Conservation (phyloP, 2,113 vertebrate species). For the Romanogobio albipinnatus region DNA sequence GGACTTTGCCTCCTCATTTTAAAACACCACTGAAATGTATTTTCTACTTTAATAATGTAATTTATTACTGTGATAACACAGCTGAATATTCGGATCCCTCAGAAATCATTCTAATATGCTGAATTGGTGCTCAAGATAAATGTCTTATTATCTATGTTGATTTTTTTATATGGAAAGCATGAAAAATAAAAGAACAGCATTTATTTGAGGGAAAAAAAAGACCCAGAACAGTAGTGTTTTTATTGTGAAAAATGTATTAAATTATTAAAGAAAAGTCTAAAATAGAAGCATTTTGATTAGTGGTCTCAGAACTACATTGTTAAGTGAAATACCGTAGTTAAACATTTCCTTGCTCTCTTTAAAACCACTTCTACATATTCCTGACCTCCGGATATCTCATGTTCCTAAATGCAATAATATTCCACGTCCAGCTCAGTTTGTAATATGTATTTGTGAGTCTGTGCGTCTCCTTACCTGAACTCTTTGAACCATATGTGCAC, state of each 20-base stretch:
- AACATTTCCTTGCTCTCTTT: neutral
- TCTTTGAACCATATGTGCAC: neutral
- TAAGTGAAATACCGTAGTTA: neutral
- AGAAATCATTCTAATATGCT: too few relatives aligned
- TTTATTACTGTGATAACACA: too few relatives aligned
- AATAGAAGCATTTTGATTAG: neutral
- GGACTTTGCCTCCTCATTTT: too few relatives aligned
- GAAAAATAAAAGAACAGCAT: too few relatives aligned
- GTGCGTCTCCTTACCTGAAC: neutral
- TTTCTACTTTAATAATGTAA: too few relatives aligned
- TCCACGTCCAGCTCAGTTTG: neutral
- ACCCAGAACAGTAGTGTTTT: neutral
- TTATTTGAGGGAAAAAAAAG: neutral
- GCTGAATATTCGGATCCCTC: too few relatives aligned
- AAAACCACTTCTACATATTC: neutral
- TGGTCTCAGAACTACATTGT: neutral
- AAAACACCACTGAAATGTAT: too few relatives aligned
- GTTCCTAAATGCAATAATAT: neutral
- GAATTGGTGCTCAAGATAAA: too few relatives aligned
- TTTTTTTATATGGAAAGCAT: too few relatives aligned
- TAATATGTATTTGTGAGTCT: constrained; percentile 2
- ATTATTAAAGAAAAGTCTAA: neutral
- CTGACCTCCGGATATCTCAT: neutral
- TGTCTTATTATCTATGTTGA: too few relatives aligned
- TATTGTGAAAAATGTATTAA: neutral